phyloP scores from a whole-genome alignment of 1,140 invertebrate genomes.

The Aphis gossypii region DNA sequence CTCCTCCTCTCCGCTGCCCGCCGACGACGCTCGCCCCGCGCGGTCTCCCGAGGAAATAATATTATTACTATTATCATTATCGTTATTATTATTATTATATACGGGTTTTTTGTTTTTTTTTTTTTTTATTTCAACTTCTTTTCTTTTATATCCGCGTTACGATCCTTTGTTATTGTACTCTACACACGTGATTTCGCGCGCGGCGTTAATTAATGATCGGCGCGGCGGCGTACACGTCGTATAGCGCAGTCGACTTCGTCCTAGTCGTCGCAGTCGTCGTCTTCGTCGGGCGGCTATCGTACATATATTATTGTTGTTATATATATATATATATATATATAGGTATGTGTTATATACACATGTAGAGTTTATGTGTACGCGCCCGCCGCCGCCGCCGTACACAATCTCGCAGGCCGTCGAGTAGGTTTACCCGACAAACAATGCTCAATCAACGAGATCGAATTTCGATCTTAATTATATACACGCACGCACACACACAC shows the following conservation, averaged over 20 bases:
- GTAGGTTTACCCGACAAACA: slow-evolving; percentile 45
- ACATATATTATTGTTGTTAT: background rate
- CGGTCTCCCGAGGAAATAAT: slow-evolving; percentile 15
- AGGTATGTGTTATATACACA: background rate
- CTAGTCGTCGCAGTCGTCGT: background rate
- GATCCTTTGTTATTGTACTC: slow-evolving; percentile 29
- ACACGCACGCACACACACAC: background rate
- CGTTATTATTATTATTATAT: background rate
- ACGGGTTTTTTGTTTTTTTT: background rate
- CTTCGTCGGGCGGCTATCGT: background rate
- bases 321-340: no score
- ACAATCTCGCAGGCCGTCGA: background rate
- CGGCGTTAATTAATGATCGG: slow-evolving; percentile 53
- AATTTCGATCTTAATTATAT: slow-evolving; percentile 56
- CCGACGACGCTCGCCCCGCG: background rate
- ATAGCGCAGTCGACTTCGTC: background rate
- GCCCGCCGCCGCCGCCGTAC: background rate
- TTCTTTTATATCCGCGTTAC: slow-evolving; percentile 1
- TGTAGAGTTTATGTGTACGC: background rate
- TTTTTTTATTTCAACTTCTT: background rate
- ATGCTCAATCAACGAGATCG: slow-evolving; percentile 56
- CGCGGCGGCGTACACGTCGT: background rate
- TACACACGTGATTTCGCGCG: slow-evolving; percentile 46
- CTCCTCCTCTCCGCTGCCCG: no score
- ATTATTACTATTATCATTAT: background rate